Evolutionary conservation across 2,113 vertebrate genomes (phyloP).

Genomic region (Gopherus flavomarginatus): DNA sequence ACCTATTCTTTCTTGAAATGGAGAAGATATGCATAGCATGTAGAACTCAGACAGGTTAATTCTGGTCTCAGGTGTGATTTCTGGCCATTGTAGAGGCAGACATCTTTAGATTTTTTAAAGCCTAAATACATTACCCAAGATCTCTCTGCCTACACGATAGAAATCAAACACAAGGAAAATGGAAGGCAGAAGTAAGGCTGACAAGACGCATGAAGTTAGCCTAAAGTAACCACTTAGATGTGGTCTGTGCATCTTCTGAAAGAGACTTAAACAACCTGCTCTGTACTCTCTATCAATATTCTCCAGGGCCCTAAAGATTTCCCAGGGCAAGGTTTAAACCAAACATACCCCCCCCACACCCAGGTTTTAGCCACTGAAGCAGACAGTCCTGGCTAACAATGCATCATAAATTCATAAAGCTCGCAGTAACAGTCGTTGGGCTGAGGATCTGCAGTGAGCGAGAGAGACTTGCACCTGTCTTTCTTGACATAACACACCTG

Average conservation of each 20-base stretch:
- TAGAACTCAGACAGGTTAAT: constrained; percentile 42
- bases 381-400: constrained; percentile 60
- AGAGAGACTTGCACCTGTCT: constrained; percentile 88
- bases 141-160: neutral
- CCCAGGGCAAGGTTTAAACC: constrained; percentile 42
- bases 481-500: constrained; percentile 88
- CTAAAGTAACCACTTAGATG: neutral
- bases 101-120: neutral
- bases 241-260: neutral
- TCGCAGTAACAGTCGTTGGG: constrained; percentile 74
- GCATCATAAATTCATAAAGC: constrained; percentile 76
- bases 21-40: neutral
- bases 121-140: neutral
- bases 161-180: neutral
- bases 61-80: neutral
- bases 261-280: neutral
- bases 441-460: constrained; percentile 72
- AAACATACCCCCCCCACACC: neutral
- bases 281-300: too few relatives aligned
- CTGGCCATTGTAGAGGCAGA: neutral
- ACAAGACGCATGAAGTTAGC: neutral
- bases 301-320: neutral
- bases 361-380: neutral
- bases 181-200: neutral
- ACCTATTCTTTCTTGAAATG: constrained; percentile 33